These are phyloP conservation scores for Scolopax mira DNA, from an alignment of 2,113 vertebrate genomes.

Conservation along the genomic window DNA sequence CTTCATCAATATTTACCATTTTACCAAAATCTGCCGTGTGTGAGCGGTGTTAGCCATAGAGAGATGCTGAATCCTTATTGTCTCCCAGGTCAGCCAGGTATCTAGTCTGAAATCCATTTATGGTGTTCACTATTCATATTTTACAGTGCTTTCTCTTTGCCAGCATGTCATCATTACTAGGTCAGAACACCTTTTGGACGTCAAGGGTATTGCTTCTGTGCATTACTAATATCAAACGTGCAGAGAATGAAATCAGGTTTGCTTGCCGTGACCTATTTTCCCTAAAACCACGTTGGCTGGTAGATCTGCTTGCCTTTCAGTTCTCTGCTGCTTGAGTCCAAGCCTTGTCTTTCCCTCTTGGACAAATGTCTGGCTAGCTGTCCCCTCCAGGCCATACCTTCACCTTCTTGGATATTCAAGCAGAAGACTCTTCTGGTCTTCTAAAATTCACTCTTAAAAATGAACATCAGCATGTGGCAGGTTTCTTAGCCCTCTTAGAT, in stretches of 20 bases:
- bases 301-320: background rate
- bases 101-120: background rate
- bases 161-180: background rate
- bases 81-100: background rate
- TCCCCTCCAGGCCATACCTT: background rate
- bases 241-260: slow-evolving; percentile 5
- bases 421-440: background rate
- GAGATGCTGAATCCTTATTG: background rate
- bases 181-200: slow-evolving; percentile 5
- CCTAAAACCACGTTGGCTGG: background rate
- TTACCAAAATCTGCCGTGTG: background rate
- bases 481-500: background rate
- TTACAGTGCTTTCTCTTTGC: background rate
- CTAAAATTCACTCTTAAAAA: background rate
- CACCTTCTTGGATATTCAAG: background rate
- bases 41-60: background rate
- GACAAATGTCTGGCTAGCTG: background rate
- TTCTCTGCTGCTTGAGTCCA: background rate
- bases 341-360: background rate
- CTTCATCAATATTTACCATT: background rate
- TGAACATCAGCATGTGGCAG: background rate
- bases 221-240: background rate
- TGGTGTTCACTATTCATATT: background rate
- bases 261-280: background rate
- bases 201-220: background rate